Evolutionary conservation across 2,113 vertebrate species (phyloP), one percentile per base, ranked within the genome.

Genomic region (Diadophis punctatus): DNA sequence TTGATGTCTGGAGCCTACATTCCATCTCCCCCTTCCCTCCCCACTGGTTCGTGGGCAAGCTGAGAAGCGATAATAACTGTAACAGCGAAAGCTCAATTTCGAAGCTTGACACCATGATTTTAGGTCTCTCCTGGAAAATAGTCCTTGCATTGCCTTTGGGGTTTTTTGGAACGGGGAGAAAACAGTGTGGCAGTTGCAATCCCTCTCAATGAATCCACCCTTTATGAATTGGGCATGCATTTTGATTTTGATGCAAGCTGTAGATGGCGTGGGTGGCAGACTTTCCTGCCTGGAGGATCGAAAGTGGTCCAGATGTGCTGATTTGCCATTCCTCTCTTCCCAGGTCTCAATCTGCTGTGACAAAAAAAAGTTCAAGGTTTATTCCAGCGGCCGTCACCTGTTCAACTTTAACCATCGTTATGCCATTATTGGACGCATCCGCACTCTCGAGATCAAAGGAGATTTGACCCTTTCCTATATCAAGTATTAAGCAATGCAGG

Each of bases 271-370:
- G 3, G 60, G 27, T 0, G 1, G 60, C 60, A 63, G 58, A 8
- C 6, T 5, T 14, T 34, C 14, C 63, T 34, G n/a, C 63, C 14
- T 74, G n/a, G 16, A 8, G n/a, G n/a, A 20, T 8, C 2, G 4
- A 20, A 80, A 16, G 16, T 80, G 68, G 2, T 39, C 68, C 68
- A 80, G 34, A 74, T 39, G n/a, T 34, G n/a, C 63, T 34, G 11
- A 34, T 74, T 74, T 34, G n/a, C 43, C 11, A 10, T 63, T 14
- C 43, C 18, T 11, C 6, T 30, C 14, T 9, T 6, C 46, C 39
- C 88, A 98, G 98, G 96, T 99, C 93, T 98, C 98, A 3, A 96
- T 98, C 43, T 98, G 98, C 90, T 98, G 97, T 8, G 98, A 98
- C 0, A 93, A 92, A 53, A 95, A 97, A 52, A 97, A 95, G 20